Percentiles rank a stretch among this genome's conserved stretches.
phyloP scores from a whole-genome alignment of 2,797 vertebrate genomes.

The Adrianichthys oophorus region DNA sequence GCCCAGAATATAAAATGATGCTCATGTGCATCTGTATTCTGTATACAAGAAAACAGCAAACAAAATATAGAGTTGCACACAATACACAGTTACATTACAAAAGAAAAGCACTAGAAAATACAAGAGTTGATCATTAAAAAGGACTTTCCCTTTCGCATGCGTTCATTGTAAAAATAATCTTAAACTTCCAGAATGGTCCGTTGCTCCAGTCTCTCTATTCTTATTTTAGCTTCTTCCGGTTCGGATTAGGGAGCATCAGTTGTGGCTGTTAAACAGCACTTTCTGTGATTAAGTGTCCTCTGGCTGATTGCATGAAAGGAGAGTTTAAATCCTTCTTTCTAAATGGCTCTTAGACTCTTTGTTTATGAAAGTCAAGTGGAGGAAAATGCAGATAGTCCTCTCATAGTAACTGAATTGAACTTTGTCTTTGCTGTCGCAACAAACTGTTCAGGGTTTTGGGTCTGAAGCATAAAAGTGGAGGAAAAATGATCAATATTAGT shows the following conservation, averaged over 20 bases:
- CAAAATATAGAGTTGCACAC: no score
- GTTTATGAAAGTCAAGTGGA: conserved; percentile 3
- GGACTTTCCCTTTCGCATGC: neutral
- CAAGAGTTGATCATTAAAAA: no score
- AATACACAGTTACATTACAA: no score
- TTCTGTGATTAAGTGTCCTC: conserved; percentile 66
- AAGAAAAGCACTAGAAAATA: no score
- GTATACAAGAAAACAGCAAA: no score
- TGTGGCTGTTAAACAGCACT: conserved; percentile 52
- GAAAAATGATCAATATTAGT: no score
- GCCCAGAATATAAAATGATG: no score
- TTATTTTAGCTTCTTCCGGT: conserved; percentile 10
- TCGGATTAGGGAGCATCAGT: conserved; percentile 49
- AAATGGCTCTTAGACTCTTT: conserved; percentile 11
- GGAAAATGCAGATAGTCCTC: conserved; percentile 6
- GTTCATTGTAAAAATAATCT: neutral
- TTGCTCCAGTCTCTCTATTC: conserved; percentile 20
- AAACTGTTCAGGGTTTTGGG: no score
- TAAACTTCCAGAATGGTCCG: neutral
- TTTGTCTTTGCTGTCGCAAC: neutral
- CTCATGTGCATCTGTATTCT: no score
- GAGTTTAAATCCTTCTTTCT: conserved; percentile 29
- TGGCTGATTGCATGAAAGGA: conserved; percentile 32
- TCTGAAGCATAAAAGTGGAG: no score
- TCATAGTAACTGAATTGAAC: conserved; percentile 2